phyloP scores from a whole-genome alignment of 2,113 vertebrate genomes.

The Clarias macrocephalus region DNA sequence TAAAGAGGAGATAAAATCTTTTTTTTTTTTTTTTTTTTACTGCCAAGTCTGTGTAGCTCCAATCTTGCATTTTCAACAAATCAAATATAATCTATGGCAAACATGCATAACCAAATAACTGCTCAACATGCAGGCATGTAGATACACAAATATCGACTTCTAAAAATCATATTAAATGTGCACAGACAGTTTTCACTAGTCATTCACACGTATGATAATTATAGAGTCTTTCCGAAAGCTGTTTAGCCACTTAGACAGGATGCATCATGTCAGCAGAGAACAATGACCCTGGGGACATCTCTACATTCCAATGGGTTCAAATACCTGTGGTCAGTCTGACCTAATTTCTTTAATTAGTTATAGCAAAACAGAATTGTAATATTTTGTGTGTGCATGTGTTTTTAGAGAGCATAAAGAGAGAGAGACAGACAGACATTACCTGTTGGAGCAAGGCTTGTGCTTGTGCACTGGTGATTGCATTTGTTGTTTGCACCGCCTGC shows the following conservation, averaged over 20 bases:
- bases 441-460: constrained; percentile 98
- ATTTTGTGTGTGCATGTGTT: constrained; percentile 19
- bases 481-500: constrained; percentile 88
- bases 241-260: constrained; percentile 39
- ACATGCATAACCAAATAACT: constrained; percentile 4
- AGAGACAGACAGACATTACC: constrained; percentile 70
- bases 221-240: constrained; percentile 30
- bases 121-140: background rate
- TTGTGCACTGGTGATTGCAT: constrained; percentile 93
- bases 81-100: constrained; percentile 1
- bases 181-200: constrained; percentile 22
- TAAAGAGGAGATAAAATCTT: constrained; percentile 86
- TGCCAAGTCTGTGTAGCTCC: background rate
- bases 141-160: background rate
- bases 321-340: background rate
- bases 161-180: background rate
- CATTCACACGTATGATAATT: constrained; percentile 34
- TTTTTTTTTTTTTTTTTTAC: background rate
- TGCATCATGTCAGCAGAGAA: constrained; percentile 33
- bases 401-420: background rate
- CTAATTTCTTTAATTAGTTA: background rate
- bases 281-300: constrained; percentile 40
- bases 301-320: constrained; percentile 45
- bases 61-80: constrained; percentile 29
- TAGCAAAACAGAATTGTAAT: constrained; percentile 8